Base-by-base conservation (phyloP, 1,140 invertebrate genomes). In the Solenopsis fugax region DNA sequence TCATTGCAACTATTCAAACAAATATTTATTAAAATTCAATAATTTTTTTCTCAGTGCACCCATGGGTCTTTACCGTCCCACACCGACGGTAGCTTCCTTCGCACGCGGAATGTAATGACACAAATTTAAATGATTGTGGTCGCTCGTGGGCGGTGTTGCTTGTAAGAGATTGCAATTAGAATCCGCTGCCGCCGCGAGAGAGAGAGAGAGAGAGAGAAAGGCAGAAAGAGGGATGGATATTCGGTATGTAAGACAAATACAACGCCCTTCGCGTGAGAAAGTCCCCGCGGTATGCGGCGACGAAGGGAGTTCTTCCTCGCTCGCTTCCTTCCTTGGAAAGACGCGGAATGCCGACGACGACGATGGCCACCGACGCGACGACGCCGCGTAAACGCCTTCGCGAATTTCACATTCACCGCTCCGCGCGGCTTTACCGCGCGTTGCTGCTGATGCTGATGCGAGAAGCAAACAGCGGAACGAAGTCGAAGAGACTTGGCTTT, bases 41-140 rank as follows among this genome's bases (percentile, higher is more conserved):
- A 29, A 29, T 29, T 29, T 29, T 0, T 29, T 29, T 65, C 60
- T 9, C 37, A 73, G 72, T 60, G 67, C 34, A 71, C 37, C 21
- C 34, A 18, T 9, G 4, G 7, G 7, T 54, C 29, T 73, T 65
- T 29, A 24, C 50, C 84, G 81, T 88, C 87, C 88, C 87, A 54
- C 58, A 65, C 45, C 58, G 71, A 16, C 85, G 86, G 9, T 62
- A 13, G 54, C 21, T 41, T 58, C 12, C 10, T 87, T 84, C 75
- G 60, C 80, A 12, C 89, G 85, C 87, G 87, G 72, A 88, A 87
- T 76, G 80, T 89, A 93, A 93, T 90, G 89, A 92, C 91, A 91
- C 92, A 89, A 93, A 93, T 93, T 93, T 91, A 93, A 91, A 93
- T 91, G 92, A 87, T 90, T 41, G 89, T 89, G 89, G 88, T 90